Base-by-base conservation (phyloP, 2,113 vertebrate genomes). In the Rhea americana region DNA sequence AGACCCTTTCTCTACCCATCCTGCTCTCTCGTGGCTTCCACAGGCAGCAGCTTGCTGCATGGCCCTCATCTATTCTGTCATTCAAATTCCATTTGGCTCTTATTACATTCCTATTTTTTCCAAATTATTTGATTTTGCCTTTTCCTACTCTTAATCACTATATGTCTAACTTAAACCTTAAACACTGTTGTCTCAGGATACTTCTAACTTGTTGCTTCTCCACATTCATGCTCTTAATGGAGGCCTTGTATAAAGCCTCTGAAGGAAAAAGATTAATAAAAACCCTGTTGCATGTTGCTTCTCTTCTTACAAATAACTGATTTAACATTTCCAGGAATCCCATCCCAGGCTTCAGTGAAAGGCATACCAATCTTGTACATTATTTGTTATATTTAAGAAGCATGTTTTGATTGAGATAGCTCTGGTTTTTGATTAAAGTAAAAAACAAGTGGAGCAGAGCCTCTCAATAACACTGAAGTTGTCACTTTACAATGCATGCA, bases 391-490 rank as follows among this genome's bases (percentile, higher is more conserved):
- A 85, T 77, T 63, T 74, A 84, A 86, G 51, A 88, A 85, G 56
- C 3, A n/a, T 25, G 9, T 75, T 90, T 87, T 91, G 45, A 80
- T 81, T 82, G 47, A 95, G 59, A 63, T 74, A 51, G 55, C 3
- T 82, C n/a, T 93, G 37, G 9, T 89, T 72, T 91, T 82, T 90
- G 50, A 74, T 71, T 75, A 83, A 88, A 92, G 51, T 56, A 13
- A 75, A 77, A 87, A 87, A 43, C 10, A 68, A 83, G 25, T 14
- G 25, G 43, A 93, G 61, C 28, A 85, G 21, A 90, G 58, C 37
- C 9, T 84, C 28, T 74, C 32, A 53, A 16, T 61, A 84, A 51
- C n/a, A 68, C 59, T 51, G 48, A 91, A 73, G 48, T 76, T 72
- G 51, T 75, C 53, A 58, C 51, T 87, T 88, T 43, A 82, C 62